Evolutionary conservation across 2,113 vertebrate genomes (phyloP).

Genomic region (Chaenocephalus aceratus): DNA sequence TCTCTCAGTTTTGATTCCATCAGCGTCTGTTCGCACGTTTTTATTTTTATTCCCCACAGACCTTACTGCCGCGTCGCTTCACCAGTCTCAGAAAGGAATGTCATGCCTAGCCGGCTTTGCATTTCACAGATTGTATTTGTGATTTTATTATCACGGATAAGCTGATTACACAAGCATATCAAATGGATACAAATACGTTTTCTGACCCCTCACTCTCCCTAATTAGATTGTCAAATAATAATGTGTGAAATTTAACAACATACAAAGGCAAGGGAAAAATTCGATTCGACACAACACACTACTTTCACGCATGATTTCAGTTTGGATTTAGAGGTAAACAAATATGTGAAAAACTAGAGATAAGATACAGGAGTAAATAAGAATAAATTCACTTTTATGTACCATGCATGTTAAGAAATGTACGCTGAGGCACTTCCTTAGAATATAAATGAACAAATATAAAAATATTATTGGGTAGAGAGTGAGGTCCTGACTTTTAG

Average conservation of each 20-base stretch:
- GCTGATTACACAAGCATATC: conserved; percentile 45
- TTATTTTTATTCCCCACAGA: conserved; percentile 21
- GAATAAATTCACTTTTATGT: no score
- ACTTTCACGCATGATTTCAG: not conserved
- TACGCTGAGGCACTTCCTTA: no score
- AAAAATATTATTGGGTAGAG: not conserved
- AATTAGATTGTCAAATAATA: conserved; percentile 26
- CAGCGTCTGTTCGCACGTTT: conserved; percentile 6
- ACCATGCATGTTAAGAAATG: no score
- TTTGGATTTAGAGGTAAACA: not conserved
- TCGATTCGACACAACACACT: not conserved
- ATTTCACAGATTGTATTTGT: conserved; percentile 59
- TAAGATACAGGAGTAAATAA: no score
- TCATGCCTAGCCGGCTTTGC: conserved; percentile 28
- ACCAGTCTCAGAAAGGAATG: conserved; percentile 10
- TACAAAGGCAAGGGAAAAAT: conserved; percentile 17
- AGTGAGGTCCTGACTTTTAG: conserved; percentile 11
- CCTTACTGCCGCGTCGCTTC: conserved; percentile 19
- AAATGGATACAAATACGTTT: conserved; percentile 46
- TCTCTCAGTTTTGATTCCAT: conserved; percentile 32
- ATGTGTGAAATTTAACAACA: conserved; percentile 9
- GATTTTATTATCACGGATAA: conserved; percentile 57
- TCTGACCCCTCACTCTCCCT: conserved; percentile 18
- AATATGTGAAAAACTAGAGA: not conserved
- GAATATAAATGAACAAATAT: not conserved